Evolutionary conservation across 2,113 vertebrate species (phyloP).

Genomic region (Ctenomys sociabilis): DNA sequence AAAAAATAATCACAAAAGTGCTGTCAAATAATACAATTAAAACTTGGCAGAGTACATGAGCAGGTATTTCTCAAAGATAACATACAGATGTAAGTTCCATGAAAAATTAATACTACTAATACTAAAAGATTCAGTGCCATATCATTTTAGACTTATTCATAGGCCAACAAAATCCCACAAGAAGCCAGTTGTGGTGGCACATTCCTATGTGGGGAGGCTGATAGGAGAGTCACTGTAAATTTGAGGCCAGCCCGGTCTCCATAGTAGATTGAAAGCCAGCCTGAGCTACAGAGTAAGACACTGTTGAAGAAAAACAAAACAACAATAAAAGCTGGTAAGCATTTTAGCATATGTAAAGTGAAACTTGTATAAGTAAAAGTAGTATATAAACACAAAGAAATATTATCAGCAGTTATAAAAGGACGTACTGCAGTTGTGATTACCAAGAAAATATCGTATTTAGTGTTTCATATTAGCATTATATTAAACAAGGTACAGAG

Average conservation of each 20-base stretch:
- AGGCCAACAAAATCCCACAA: neutral
- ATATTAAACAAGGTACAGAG: neutral
- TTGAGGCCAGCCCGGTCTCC: neutral
- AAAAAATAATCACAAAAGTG: neutral
- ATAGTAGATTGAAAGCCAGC: neutral
- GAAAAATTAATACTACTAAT: neutral
- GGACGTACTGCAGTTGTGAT: neutral
- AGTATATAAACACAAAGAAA: neutral
- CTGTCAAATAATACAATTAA: neutral
- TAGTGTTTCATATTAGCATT: neutral
- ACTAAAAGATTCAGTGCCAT: neutral
- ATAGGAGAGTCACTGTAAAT: neutral
- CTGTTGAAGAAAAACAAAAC: neutral
- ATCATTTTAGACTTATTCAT: neutral
- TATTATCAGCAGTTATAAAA: neutral
- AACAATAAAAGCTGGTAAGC: neutral
- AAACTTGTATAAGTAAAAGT: neutral
- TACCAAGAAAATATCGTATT: neutral
- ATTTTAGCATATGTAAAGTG: neutral
- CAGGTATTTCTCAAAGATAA: neutral
- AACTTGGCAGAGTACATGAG: neutral
- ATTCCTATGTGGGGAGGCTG: neutral
- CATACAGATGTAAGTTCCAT: fast-evolving
- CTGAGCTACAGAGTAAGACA: neutral
- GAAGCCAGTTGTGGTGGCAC: neutral